phyloP scores from a whole-genome alignment of 2,797 vertebrate species.

The Ara ararauna region DNA sequence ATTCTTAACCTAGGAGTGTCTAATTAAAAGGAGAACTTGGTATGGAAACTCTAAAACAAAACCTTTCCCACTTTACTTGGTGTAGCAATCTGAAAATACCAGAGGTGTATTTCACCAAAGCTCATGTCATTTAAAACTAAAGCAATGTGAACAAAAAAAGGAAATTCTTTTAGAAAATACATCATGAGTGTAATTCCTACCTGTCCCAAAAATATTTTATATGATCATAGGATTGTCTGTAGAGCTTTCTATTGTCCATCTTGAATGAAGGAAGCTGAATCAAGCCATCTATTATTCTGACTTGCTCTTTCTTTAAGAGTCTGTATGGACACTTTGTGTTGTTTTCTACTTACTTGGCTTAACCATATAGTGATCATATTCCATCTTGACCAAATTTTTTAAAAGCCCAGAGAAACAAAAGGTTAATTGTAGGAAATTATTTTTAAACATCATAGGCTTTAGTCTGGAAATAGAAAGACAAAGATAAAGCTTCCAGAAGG shows the following conservation, averaged over 20 bases:
- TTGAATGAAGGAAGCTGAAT: background rate
- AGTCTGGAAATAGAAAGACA: slow-evolving; percentile 27
- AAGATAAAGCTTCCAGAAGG: slow-evolving; percentile 31
- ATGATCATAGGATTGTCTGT: background rate
- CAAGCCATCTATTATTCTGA: background rate
- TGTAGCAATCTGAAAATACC: background rate
- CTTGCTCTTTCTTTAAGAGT: background rate
- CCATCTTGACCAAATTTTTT: background rate
- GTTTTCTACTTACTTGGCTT: background rate
- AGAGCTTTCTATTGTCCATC: background rate
- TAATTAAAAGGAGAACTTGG: slow-evolving; percentile 5
- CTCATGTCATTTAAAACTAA: background rate
- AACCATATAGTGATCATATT: background rate
- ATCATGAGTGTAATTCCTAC: background rate
- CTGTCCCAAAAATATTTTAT: background rate
- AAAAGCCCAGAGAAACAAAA: background rate
- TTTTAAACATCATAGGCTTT: slow-evolving; percentile 10
- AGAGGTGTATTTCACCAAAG: background rate
- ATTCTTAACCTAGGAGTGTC: slow-evolving; percentile 49
- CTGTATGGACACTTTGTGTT: background rate
- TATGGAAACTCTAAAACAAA: slow-evolving; percentile 5
- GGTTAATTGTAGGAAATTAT: slow-evolving; percentile 6
- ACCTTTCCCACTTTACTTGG: background rate
- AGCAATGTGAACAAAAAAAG: background rate
- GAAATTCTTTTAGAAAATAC: background rate